Conservation (phyloP, 2,113 vertebrate species). For the Lophura nycthemera region DNA sequence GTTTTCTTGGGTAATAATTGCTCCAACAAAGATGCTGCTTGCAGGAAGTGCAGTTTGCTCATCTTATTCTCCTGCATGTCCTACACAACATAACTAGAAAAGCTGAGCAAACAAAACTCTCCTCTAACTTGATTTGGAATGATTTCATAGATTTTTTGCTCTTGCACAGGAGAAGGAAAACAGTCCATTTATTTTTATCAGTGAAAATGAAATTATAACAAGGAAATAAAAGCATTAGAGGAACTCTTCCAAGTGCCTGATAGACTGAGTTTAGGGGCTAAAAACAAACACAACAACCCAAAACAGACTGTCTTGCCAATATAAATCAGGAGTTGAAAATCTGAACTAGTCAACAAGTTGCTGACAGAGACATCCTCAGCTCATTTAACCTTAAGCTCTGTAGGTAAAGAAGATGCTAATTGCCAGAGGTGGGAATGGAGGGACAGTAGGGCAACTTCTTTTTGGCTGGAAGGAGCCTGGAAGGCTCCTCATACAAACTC, state of each 20-base stretch:
- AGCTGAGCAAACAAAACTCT: neutral
- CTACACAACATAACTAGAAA: neutral
- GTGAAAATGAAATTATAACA: neutral
- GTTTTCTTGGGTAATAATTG: neutral
- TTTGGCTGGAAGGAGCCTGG: neutral
- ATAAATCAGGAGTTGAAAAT: slow-evolving; percentile 64
- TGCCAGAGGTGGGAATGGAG: neutral
- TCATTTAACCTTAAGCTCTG: neutral
- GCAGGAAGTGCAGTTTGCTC: slow-evolving; percentile 1
- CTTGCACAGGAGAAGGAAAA: neutral
- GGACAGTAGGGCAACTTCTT: neutral
- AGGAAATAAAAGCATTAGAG: slow-evolving; percentile 31
- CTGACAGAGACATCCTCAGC: slow-evolving; percentile 44
- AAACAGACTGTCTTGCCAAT: slow-evolving; percentile 60
- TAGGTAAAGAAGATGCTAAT: slow-evolving; percentile 35
- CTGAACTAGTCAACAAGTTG: slow-evolving; percentile 76
- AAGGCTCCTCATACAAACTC: neutral
- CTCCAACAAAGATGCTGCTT: neutral
- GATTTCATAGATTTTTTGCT: neutral
- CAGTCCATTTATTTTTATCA: slow-evolving; percentile 1
- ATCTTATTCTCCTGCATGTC: neutral
- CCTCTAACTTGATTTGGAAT: neutral
- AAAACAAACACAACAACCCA: slow-evolving; percentile 13
- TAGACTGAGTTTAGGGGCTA: neutral
- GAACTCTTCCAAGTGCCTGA: slow-evolving; percentile 32